These are phyloP conservation scores for Agrenia bidenticulata DNA, from an alignment of 2,888 invertebrate species.

Conservation along the genomic window DNA sequence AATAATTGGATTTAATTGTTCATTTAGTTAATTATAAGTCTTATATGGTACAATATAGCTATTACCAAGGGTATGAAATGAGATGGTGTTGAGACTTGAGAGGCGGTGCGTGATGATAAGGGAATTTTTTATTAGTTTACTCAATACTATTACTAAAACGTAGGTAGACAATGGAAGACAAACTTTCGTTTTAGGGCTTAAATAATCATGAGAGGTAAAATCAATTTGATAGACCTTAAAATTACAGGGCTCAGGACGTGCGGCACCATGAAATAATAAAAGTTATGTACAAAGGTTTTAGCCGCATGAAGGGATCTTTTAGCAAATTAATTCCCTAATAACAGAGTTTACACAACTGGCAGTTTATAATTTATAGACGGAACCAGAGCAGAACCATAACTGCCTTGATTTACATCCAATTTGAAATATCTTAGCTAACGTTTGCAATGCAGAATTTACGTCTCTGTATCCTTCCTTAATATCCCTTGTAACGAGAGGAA, in stretches of 20 bases:
- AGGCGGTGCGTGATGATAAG: too few relatives aligned
- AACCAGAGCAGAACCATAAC: neutral
- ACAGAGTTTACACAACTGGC: neutral
- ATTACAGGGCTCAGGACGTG: neutral
- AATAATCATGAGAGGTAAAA: too few relatives aligned
- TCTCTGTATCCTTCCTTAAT: too few relatives aligned
- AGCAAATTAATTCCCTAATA: conserved; percentile 4
- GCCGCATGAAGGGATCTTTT: neutral
- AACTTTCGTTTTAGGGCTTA: conserved; percentile 6
- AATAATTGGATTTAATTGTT: too few relatives aligned
- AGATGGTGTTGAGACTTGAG: too few relatives aligned
- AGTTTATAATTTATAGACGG: conserved; percentile 1
- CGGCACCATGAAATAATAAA: conserved; percentile 6
- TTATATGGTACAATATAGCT: too few relatives aligned
- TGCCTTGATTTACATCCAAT: neutral
- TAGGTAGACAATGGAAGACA: conserved; percentile 9
- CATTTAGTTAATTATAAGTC: too few relatives aligned
- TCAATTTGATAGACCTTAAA: conserved; percentile 8
- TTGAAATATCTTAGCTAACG: neutral
- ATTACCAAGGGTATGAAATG: too few relatives aligned
- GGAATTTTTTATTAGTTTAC: too few relatives aligned
- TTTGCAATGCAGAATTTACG: too few relatives aligned
- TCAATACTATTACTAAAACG: too few relatives aligned
- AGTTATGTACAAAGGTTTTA: conserved; percentile 5
- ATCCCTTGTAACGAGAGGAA: too few relatives aligned